Conservation (phyloP, 2,113 vertebrate species). For the Leucopsar rothschildi region DNA sequence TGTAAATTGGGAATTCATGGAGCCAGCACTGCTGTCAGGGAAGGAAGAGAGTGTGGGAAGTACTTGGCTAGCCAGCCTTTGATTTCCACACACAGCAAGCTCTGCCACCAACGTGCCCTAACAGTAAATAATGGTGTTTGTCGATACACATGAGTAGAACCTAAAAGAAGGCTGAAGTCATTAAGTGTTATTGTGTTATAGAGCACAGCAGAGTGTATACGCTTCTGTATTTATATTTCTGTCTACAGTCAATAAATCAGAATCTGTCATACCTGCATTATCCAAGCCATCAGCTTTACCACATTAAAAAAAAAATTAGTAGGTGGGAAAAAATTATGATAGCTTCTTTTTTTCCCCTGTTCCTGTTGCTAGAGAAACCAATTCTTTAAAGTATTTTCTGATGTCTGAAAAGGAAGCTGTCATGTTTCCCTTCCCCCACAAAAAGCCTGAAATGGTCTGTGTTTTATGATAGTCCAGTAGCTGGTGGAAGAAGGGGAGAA, state of each 20-base stretch:
- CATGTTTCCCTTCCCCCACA: constrained; percentile 5
- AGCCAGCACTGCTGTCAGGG: background rate
- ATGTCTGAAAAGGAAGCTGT: constrained; percentile 42
- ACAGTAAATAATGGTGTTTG: constrained; percentile 26
- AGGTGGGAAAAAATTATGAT: constrained; percentile 40
- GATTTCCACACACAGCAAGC: background rate
- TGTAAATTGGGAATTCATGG: background rate
- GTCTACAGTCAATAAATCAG: constrained; percentile 39
- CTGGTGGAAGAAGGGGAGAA: background rate
- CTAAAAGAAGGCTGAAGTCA: constrained; percentile 33
- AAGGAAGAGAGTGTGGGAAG: background rate
- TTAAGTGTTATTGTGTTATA: constrained; percentile 1
- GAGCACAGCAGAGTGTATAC: background rate
- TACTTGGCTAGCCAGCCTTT: background rate
- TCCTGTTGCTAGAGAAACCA: constrained; percentile 67
- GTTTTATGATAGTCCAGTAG: background rate
- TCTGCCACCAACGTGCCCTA: background rate
- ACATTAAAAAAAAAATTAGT: constrained; percentile 33
- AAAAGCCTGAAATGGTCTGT: constrained; percentile 7
- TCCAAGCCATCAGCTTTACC: constrained; percentile 53
- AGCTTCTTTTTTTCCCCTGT: background rate
- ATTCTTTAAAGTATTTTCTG: constrained; percentile 12
- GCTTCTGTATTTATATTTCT: constrained; percentile 56
- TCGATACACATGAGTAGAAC: background rate
- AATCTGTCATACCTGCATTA: constrained; percentile 54